Conservation (phyloP, 2,113 vertebrate genomes). For the Phasianus colchicus region DNA sequence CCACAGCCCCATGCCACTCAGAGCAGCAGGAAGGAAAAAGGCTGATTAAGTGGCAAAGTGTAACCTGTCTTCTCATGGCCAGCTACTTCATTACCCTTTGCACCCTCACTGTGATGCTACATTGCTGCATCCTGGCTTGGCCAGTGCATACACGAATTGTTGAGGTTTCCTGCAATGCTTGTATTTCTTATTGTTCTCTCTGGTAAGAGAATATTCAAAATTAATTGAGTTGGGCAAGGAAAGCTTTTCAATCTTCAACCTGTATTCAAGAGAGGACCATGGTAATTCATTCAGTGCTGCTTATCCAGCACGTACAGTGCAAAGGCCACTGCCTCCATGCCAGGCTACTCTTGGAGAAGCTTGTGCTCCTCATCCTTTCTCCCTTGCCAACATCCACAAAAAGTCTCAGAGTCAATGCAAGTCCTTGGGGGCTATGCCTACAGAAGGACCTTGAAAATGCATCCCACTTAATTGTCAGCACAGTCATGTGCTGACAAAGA, state of each 20-base stretch:
- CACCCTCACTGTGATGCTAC: rapidly evolving
- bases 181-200: neutral
- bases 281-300: neutral
- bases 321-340: neutral
- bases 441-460: neutral
- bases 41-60: rapidly evolving
- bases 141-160: rapidly evolving
- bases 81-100: neutral
- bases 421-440: neutral
- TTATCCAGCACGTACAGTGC: rapidly evolving
- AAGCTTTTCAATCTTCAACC: neutral
- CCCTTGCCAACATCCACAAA: neutral
- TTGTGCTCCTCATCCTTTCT: neutral
- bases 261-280: neutral
- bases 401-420: neutral
- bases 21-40: neutral
- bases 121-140: neutral
- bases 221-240: neutral
- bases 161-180: neutral
- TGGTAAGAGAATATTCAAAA: neutral
- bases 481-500: rapidly evolving
- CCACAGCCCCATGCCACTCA: rapidly evolving
- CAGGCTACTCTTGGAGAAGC: neutral
- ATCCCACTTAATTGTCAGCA: neutral
- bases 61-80: neutral